These are phyloP conservation scores for Neopipo cinnamomea DNA, from an alignment of 2,113 vertebrate genomes.

Conservation along the genomic window DNA sequence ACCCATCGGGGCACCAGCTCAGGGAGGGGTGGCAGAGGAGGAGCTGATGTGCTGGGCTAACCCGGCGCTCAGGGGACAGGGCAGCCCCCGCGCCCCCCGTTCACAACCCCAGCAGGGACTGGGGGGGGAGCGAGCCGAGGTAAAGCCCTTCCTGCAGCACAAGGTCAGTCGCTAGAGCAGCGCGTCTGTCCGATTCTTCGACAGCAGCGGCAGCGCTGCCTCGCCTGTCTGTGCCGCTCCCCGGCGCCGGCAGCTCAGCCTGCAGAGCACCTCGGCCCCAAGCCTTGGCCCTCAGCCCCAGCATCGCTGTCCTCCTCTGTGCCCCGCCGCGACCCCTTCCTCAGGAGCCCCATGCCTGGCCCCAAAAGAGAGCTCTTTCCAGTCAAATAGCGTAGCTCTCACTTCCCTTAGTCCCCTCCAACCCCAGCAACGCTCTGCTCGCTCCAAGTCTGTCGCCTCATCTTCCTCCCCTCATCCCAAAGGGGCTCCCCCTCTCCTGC, in stretches of 20 bases:
- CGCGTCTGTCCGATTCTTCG: neutral
- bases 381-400: too few relatives aligned
- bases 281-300: neutral
- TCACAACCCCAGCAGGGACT: neutral
- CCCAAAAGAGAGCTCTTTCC: neutral
- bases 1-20: neutral
- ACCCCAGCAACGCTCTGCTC: neutral
- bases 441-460: neutral
- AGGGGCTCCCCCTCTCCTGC: neutral
- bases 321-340: neutral
- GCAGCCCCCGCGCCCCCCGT: neutral
- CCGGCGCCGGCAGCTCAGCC: neutral
- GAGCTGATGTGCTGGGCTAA: neutral
- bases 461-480: neutral
- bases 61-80: neutral
- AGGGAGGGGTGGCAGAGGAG: neutral
- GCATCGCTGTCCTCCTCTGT: neutral
- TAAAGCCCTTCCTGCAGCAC: neutral
- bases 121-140: accelerated
- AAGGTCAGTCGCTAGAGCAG: neutral
- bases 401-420: neutral
- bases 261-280: neutral
- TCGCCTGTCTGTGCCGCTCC: neutral
- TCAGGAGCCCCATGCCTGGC: neutral
- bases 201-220: neutral